Percentiles rank a stretch among this genome's conserved stretches.
Evolutionary conservation across 2,113 vertebrate species (phyloP).

Genomic region (Chamaetylas fuelleborni): DNA sequence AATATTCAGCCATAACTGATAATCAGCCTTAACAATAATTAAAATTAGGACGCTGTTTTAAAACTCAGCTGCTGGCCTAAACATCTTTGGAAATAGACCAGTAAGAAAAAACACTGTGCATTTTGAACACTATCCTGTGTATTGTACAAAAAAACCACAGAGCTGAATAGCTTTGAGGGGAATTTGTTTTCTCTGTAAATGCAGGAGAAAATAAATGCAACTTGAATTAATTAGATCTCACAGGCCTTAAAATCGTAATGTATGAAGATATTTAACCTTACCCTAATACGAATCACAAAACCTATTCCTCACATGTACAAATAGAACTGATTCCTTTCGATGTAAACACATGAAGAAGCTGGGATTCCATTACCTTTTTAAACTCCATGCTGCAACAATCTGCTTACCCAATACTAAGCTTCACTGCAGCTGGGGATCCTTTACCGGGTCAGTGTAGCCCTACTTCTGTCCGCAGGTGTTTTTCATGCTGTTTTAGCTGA

Average conservation of each 20-base stretch:
- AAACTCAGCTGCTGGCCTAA: neutral
- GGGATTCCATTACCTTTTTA: neutral
- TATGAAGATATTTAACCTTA: neutral
- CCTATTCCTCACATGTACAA: neutral
- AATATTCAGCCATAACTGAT: neutral
- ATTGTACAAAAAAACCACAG: neutral
- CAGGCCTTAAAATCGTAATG: neutral
- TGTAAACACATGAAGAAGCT: accelerated
- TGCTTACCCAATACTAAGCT: neutral
- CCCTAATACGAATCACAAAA: neutral
- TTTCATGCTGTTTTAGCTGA: neutral
- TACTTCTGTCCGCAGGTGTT: neutral
- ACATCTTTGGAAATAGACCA: neutral
- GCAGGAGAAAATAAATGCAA: neutral
- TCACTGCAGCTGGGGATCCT: neutral
- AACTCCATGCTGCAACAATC: neutral
- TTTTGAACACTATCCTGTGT: neutral
- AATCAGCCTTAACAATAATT: neutral
- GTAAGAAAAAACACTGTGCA: neutral
- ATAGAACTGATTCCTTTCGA: neutral
- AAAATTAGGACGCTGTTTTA: neutral
- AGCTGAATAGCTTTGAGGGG: neutral
- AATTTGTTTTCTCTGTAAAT: neutral
- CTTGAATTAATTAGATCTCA: neutral
- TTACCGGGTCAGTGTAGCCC: neutral